These are phyloP conservation scores for Sarcophaga caerulescens DNA, from an alignment of 2,888 invertebrate genomes.

Conservation along the genomic window DNA sequence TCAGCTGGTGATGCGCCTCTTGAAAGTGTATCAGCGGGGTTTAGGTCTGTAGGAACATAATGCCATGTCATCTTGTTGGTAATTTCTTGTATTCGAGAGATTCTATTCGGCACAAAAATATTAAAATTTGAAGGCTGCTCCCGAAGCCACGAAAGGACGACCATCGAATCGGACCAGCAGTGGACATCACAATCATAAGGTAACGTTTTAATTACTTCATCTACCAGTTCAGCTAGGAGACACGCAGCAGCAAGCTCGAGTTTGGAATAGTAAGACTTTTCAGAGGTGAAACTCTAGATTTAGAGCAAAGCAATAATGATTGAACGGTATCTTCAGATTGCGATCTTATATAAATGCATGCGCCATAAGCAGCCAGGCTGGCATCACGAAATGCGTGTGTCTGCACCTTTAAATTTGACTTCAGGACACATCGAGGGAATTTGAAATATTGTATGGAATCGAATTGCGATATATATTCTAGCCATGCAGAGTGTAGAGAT, in stretches of 20 bases:
- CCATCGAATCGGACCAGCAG: slow-evolving; percentile 57
- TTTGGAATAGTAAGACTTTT: slow-evolving; percentile 60
- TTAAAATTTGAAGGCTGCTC: slow-evolving; percentile 62
- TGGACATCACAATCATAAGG: slow-evolving; percentile 25
- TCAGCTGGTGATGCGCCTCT: slow-evolving; percentile 32
- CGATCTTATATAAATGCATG: slow-evolving; percentile 2
- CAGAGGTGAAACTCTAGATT: slow-evolving; percentile 36
- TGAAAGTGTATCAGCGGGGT: neutral
- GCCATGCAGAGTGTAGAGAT: neutral
- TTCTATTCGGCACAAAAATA: slow-evolving; percentile 59
- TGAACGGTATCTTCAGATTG: neutral
- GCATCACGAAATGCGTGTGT: neutral
- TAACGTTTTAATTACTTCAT: slow-evolving; percentile 5
- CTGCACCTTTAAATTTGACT: neutral
- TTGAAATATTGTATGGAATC: neutral
- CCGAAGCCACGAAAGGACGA: slow-evolving; percentile 55
- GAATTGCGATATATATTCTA: neutral
- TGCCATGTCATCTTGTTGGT: slow-evolving; percentile 52
- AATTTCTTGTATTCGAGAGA: slow-evolving; percentile 55
- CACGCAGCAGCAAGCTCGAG: slow-evolving; percentile 56
- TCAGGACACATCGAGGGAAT: neutral
- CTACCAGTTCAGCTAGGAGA: slow-evolving; percentile 12
- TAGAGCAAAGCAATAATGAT: neutral
- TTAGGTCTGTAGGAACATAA: slow-evolving; percentile 43
- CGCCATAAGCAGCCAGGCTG: neutral